A percentile compares a stretch with the other conserved stretches of the same genome.
Conservation (phyloP, 23 tunicate species). For the Trididemnum clinides region DNA sequence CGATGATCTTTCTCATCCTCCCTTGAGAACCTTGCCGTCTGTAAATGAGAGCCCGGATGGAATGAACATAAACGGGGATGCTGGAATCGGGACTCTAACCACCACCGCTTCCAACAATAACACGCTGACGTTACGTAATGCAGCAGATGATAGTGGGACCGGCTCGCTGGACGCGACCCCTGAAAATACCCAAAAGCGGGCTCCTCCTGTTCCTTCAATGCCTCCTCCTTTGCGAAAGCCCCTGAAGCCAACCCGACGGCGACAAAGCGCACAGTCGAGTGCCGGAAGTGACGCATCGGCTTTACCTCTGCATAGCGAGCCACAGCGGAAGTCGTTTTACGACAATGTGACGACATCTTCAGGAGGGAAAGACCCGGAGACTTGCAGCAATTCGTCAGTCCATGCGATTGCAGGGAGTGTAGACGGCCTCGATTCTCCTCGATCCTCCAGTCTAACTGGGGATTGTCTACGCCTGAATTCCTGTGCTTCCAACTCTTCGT, state of each 20-base stretch:
- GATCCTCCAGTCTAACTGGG: not conserved
- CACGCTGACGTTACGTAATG: conserved; percentile 44
- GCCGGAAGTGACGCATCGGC: not conserved
- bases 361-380: not conserved
- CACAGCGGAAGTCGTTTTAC: conserved; percentile 51
- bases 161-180: conserved; percentile 79
- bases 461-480: not conserved
- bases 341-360: conserved; percentile 71
- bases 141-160: conserved; percentile 83
- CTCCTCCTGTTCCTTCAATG: conserved; percentile 29
- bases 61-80: not conserved
- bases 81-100: conserved; percentile 69
- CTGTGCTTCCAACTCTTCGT: not conserved
- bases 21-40: no score
- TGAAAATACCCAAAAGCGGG: conserved; percentile 62
- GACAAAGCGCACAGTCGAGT: not conserved
- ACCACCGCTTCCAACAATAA: conserved; percentile 57
- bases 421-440: conserved; percentile 30
- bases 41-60: no score
- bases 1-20: not conserved
- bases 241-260: conserved; percentile 30
- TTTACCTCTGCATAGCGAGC: not conserved
- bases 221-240: conserved; percentile 55
- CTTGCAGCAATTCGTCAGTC: conserved; percentile 38
- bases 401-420: conserved; percentile 73